Evolutionary conservation across 2,113 vertebrate species (phyloP).

Genomic region (Anser brachyrhynchus): DNA sequence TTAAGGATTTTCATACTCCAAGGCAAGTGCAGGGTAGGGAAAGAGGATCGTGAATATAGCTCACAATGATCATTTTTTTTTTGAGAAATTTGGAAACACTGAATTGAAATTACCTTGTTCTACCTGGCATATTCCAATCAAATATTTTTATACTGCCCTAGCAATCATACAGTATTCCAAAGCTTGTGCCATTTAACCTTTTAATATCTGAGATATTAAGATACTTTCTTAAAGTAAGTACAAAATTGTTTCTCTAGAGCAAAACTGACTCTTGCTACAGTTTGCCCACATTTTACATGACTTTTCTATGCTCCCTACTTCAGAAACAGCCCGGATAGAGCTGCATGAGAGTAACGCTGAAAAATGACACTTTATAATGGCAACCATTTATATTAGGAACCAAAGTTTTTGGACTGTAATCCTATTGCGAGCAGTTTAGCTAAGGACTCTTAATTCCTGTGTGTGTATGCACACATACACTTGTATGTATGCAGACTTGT

Average conservation of each 20-base stretch:
- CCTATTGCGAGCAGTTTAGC: background rate
- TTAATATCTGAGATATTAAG: background rate
- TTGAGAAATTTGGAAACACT: background rate
- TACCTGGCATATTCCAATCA: background rate
- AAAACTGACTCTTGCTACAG: background rate
- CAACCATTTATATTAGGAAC: background rate
- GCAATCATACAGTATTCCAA: background rate
- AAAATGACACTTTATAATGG: background rate
- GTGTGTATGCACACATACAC: rapidly evolving
- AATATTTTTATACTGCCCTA: background rate
- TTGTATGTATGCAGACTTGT: background rate
- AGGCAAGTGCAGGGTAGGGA: background rate
- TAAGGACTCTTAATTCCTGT: background rate
- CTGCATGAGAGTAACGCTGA: background rate
- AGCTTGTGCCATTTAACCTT: background rate
- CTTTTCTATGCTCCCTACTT: background rate
- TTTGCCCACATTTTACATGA: background rate
- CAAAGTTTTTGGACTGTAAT: background rate
- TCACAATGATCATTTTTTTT: background rate
- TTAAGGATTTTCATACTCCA: background rate
- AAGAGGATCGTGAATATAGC: background rate
- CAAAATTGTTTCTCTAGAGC: background rate
- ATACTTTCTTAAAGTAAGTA: background rate
- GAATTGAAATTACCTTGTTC: background rate
- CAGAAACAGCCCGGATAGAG: background rate